These are phyloP conservation scores for Hofmannophila pseudospretella DNA, from an alignment of 2,888 invertebrate species.

Conservation along the genomic window DNA sequence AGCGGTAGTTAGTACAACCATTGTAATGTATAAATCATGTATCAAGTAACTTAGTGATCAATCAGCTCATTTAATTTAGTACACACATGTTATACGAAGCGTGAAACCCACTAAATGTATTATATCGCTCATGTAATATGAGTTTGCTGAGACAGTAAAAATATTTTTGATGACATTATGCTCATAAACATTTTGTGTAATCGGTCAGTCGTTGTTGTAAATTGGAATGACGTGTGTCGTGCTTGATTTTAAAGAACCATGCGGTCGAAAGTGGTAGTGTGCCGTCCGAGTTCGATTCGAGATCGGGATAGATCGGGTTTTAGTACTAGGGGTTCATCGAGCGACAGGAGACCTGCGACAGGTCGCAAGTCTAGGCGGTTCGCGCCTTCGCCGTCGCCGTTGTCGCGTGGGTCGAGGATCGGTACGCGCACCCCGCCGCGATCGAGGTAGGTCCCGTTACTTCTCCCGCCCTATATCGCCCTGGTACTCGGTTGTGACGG, in stretches of 20 bases:
- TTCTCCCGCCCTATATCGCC: conserved; percentile 41
- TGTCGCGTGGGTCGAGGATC: conserved; percentile 58
- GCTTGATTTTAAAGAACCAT: not conserved
- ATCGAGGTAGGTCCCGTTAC: conserved; percentile 60
- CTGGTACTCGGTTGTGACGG: conserved; percentile 28
- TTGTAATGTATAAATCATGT: conserved; percentile 40
- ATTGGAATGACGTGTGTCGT: not conserved
- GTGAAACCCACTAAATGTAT: conserved; percentile 8
- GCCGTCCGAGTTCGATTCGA: conserved; percentile 7
- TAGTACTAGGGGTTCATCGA: conserved; percentile 48
- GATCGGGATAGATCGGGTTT: conserved; percentile 17
- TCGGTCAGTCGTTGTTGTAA: not conserved
- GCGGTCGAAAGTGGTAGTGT: not conserved
- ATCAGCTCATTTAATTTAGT: conserved; percentile 32
- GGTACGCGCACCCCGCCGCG: conserved; percentile 35
- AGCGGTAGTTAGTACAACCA: conserved; percentile 25
- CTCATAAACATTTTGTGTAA: not conserved
- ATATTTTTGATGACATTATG: conserved; percentile 8
- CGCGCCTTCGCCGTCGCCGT: conserved; percentile 31
- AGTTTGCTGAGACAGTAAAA: conserved; percentile 7
- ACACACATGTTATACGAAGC: conserved; percentile 20
- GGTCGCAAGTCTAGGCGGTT: conserved; percentile 63
- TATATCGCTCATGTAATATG: conserved; percentile 7
- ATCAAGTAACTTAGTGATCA: conserved; percentile 32
- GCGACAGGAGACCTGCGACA: conserved; percentile 46